Conservation (phyloP, 2,888 invertebrate species). For the Athrips mouffetella region DNA sequence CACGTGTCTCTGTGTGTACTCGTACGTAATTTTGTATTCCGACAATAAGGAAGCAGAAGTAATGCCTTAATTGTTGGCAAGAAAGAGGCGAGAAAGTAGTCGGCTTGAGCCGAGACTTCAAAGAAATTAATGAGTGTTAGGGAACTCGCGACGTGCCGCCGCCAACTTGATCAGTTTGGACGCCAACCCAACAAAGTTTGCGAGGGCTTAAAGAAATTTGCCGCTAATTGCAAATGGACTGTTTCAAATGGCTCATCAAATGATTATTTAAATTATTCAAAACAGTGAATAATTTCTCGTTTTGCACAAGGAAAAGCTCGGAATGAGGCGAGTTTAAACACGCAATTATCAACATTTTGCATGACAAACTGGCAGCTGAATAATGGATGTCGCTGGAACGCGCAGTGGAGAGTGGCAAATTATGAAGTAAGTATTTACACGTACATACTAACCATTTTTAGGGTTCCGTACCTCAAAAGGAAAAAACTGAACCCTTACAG, state of each 20-base stretch:
- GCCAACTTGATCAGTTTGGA: constrained; percentile 72
- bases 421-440: no score
- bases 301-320: constrained; percentile 30
- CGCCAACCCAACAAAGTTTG: constrained; percentile 73
- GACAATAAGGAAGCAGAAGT: constrained; percentile 63
- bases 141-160: constrained; percentile 70
- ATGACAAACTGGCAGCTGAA: not conserved
- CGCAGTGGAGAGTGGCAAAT: no score
- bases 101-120: constrained; percentile 63
- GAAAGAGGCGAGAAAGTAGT: constrained; percentile 62
- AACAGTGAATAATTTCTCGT: constrained; percentile 42
- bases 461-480: no score
- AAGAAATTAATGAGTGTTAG: constrained; percentile 77
- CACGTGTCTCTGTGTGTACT: constrained; percentile 24
- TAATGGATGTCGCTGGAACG: not conserved
- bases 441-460: no score
- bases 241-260: constrained; percentile 41
- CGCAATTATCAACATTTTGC: constrained; percentile 4
- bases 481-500: no score
- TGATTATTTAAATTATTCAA: constrained; percentile 46
- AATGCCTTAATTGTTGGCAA: constrained; percentile 68
- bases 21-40: constrained; percentile 34
- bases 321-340: constrained; percentile 4
- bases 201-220: constrained; percentile 62
- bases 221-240: constrained; percentile 58